Base-by-base conservation (phyloP, 2,113 vertebrate species). In the Rhagologus leucostigma region DNA sequence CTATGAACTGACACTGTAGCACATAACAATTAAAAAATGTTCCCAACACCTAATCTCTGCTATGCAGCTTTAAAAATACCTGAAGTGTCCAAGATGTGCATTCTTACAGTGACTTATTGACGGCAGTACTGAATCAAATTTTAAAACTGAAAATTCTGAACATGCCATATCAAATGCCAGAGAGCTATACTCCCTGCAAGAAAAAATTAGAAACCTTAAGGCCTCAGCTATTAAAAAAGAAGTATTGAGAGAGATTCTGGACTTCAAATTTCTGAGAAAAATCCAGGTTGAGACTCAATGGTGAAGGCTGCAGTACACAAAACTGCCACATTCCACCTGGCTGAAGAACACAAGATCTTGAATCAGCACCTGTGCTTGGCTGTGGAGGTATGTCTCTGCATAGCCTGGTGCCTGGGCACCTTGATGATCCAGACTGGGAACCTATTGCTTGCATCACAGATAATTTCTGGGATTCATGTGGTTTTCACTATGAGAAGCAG, bases 41-140 rank as follows among this genome's bases (percentile, higher is more conserved):
- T 94, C 23, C 21, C 17, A 50, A 75, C 10, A 39, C 5, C 53
- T 75, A 79, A 71, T 55, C 13, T 63, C 21, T 29, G 4, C 27
- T 83, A 52, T 64, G 26, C 30, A 79, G 49, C 35, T 75, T 82
- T 88, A 29, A 71, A 71, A 94, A 93, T n/a, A 42, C 14, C 39
- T 11, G 6, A 46, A 62, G 6, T 7, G 16, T 52, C 8, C 4
- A 7, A 52, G 37, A 57, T 0, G 1, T 16, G 6, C 6, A 18
- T 63, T 65, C 20, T 67, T 82, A 42, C 37, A 59, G 19, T 13
- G 33, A 56, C 22, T 52, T n/a, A 59, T 8, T 59, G n/a, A 59
- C 26, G n/a, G n/a, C 57, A 59, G n/a, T 11, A 37, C n/a, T 37
- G n/a, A 59, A 59, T 59, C 23, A 37, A 24, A 59, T 17, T 59